Evolutionary conservation across 2,888 invertebrate species (phyloP).

Genomic region (Xanthostigma xanthostigma): DNA sequence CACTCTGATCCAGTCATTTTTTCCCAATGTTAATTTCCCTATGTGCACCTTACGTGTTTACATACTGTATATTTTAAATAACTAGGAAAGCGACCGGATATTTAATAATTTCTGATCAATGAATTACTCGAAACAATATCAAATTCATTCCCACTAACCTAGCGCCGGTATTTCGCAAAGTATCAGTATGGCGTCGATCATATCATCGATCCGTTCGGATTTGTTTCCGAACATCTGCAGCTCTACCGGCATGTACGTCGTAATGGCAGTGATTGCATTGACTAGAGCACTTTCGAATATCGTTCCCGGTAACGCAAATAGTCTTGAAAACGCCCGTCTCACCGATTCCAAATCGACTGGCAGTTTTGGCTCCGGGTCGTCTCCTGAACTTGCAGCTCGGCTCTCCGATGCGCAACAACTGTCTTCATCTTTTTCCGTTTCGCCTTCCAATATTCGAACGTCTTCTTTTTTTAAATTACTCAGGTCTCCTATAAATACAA

Average conservation of each 20-base stretch:
- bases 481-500: slow-evolving; percentile 26
- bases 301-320: slow-evolving; percentile 26
- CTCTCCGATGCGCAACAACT: slow-evolving; percentile 36
- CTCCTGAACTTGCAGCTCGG: slow-evolving; percentile 20
- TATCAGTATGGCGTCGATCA: slow-evolving; percentile 36
- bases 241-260: slow-evolving; percentile 57
- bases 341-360: slow-evolving; percentile 59
- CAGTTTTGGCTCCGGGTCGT: slow-evolving; percentile 19
- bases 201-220: slow-evolving; percentile 32
- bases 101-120: too few species aligned
- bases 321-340: slow-evolving; percentile 45
- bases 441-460: slow-evolving; percentile 55
- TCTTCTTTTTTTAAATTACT: slow-evolving; percentile 52
- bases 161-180: slow-evolving; percentile 29
- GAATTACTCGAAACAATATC: neutral
- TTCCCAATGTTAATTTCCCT: too few species aligned
- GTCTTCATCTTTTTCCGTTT: slow-evolving; percentile 80
- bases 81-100: too few species aligned
- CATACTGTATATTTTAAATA: too few species aligned
- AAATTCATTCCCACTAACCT: slow-evolving; percentile 17
- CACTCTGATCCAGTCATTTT: too few species aligned
- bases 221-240: slow-evolving; percentile 29
- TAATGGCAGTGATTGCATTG: slow-evolving; percentile 56
- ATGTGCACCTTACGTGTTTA: too few species aligned
- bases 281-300: slow-evolving; percentile 46